phyloP scores from a whole-genome alignment of 2,888 invertebrate species.

The Xestia sexstrigata region DNA sequence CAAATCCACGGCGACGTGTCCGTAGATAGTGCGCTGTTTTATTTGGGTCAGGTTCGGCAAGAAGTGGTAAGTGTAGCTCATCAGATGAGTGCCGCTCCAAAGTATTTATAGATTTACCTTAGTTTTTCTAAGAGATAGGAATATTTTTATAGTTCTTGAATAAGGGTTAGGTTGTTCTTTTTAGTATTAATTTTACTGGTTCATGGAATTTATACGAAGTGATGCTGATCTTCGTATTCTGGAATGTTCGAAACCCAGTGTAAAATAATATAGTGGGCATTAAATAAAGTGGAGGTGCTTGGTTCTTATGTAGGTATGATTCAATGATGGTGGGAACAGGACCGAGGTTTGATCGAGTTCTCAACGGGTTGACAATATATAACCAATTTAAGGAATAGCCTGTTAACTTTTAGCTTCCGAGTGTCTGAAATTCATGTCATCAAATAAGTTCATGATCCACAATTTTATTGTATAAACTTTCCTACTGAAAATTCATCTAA shows the following conservation, averaged over 20 bases:
- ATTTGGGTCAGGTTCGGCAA: constrained; percentile 81
- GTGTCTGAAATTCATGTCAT: not conserved
- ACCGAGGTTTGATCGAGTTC: not conserved
- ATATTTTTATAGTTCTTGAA: constrained; percentile 4
- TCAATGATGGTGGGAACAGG: not conserved
- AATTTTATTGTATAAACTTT: not conserved
- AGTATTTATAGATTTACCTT: constrained; percentile 53
- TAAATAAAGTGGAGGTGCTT: no score
- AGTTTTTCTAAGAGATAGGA: constrained; percentile 11
- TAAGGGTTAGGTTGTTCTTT: not conserved
- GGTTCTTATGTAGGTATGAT: not conserved
- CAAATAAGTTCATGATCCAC: not conserved
- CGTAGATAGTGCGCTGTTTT: constrained; percentile 77
- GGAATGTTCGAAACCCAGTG: not conserved
- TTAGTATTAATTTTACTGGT: not conserved
- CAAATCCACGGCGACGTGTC: constrained; percentile 76
- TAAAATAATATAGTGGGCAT: not conserved
- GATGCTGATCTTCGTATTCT: not conserved
- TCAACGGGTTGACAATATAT: not conserved
- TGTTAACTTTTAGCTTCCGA: not conserved
- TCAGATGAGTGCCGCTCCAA: constrained; percentile 67
- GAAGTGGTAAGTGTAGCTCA: constrained; percentile 70
- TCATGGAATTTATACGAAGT: not conserved
- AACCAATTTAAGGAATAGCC: not conserved
- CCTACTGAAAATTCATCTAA: constrained; percentile 12